Conservation (phyloP, 64 coral and sea anemone genomes). For the Stichodactyla mertensii region DNA sequence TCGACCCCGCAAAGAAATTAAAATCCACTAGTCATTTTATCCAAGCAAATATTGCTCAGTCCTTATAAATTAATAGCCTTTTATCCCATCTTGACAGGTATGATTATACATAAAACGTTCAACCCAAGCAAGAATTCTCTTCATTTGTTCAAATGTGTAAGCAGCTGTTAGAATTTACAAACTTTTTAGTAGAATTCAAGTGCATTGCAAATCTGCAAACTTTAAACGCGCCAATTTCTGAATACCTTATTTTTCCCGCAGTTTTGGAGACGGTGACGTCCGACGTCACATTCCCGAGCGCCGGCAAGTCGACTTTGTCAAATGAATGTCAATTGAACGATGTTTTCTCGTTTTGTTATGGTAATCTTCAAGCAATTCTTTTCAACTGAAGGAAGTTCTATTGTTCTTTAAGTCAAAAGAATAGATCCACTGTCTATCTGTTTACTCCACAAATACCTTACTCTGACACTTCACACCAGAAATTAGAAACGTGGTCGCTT, state of each 20-base stretch:
- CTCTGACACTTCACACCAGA: conserved; percentile 5
- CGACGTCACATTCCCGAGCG: background rate
- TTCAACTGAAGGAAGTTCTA: conserved; percentile 7
- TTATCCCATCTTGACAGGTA: too few species aligned
- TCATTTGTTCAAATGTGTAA: background rate
- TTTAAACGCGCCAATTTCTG: conserved; percentile 4
- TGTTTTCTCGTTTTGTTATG: background rate
- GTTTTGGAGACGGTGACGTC: background rate
- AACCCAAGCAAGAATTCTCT: background rate
- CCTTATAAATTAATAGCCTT: too few species aligned
- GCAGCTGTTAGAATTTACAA: background rate
- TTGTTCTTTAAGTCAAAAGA: conserved; percentile 11
- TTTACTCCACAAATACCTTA: background rate
- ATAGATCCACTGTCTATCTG: background rate
- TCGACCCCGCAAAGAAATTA: too few species aligned
- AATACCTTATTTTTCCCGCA: conserved; percentile 1
- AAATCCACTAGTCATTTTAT: too few species aligned
- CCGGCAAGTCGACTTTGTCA: background rate
- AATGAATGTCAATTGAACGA: background rate
- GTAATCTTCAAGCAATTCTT: background rate
- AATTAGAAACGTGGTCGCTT: conserved; percentile 9
- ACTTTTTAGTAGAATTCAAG: background rate
- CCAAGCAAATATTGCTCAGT: too few species aligned
- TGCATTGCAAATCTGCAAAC: background rate
- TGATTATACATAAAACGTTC: too few species aligned